A percentile compares a stretch with the other conserved stretches of the same genome.
phyloP scores from a whole-genome alignment of 53 echinoderm and acorn worm genomes.

The Echinometra lucunter region DNA sequence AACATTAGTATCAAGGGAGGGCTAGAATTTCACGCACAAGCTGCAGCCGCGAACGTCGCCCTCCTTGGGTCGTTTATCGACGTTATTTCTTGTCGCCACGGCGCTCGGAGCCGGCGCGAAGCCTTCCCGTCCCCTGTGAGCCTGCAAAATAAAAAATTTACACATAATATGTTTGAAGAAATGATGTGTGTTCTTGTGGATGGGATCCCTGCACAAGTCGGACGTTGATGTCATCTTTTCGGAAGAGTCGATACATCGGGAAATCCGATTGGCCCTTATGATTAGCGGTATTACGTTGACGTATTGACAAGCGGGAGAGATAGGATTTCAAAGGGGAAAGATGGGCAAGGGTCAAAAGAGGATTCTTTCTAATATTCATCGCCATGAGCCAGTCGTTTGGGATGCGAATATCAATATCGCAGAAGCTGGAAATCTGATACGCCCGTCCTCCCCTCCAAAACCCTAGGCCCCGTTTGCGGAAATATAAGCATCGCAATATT shows the following conservation, averaged over 20 bases:
- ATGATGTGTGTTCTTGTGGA: slow-evolving; percentile 62
- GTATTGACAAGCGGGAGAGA: slow-evolving; percentile 59
- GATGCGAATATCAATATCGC: slow-evolving; percentile 70
- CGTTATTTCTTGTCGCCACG: slow-evolving; percentile 61
- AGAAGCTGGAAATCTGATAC: slow-evolving; percentile 67
- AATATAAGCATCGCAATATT: slow-evolving; percentile 64
- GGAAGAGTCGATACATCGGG: slow-evolving; percentile 64
- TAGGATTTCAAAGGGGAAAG: slow-evolving; percentile 65
- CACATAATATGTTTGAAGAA: slow-evolving; percentile 60
- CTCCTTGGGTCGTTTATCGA: slow-evolving; percentile 64
- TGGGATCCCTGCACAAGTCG: not conserved
- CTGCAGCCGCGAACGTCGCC: slow-evolving; percentile 63
- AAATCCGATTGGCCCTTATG: slow-evolving; percentile 63
- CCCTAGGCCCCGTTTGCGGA: slow-evolving; percentile 37
- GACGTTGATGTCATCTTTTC: slow-evolving; percentile 62
- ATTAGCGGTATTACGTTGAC: slow-evolving; percentile 71
- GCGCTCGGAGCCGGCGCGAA: slow-evolving; percentile 60
- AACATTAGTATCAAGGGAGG: slow-evolving; percentile 67
- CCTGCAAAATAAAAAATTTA: slow-evolving; percentile 63
- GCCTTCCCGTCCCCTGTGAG: slow-evolving; percentile 54
- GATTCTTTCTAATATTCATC: slow-evolving; percentile 56
- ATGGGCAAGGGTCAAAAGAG: slow-evolving; percentile 30
- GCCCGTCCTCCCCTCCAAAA: slow-evolving; percentile 53
- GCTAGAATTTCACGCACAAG: slow-evolving; percentile 70
- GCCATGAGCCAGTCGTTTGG: slow-evolving; percentile 63